A percentile compares a stretch with the other conserved stretches of the same genome.
Evolutionary conservation across 1,140 invertebrate species (phyloP).

Genomic region (Solenopsis invicta): DNA sequence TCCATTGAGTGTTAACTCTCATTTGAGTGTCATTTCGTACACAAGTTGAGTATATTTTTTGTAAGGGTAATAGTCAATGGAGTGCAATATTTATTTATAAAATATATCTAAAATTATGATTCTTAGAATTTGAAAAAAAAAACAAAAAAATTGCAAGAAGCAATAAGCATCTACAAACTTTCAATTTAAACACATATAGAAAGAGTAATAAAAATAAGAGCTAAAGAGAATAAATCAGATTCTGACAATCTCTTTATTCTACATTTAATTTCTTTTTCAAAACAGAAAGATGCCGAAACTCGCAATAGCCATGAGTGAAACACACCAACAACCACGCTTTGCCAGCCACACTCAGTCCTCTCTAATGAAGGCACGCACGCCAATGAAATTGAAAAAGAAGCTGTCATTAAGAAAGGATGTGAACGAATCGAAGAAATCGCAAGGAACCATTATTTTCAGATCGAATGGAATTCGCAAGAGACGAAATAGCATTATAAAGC

Average conservation of each 20-base stretch:
- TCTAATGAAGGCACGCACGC: conserved; percentile 18
- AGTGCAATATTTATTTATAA: not conserved
- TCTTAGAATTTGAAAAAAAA: not conserved
- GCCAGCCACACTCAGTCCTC: conserved; percentile 17
- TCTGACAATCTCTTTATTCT: not conserved
- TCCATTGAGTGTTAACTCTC: too few relatives aligned
- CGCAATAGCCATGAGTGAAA: not conserved
- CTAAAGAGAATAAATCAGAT: not conserved
- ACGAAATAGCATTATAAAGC: not conserved
- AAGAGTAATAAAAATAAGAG: not conserved
- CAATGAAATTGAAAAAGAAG: not conserved
- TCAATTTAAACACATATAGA: not conserved
- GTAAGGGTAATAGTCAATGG: too few relatives aligned
- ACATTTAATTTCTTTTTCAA: not conserved
- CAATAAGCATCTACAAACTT: not conserved
- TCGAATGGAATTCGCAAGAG: not conserved
- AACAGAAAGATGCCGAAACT: conserved; percentile 27
- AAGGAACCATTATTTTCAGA: not conserved
- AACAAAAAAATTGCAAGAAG: not conserved
- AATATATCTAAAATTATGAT: not conserved
- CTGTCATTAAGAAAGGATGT: not conserved
- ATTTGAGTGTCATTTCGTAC: too few relatives aligned
- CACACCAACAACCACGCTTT: not conserved
- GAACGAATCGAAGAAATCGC: not conserved
- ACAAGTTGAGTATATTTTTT: too few relatives aligned